These are phyloP conservation scores for Norana najaformis DNA, from an alignment of 2,888 invertebrate species.

Conservation along the genomic window DNA sequence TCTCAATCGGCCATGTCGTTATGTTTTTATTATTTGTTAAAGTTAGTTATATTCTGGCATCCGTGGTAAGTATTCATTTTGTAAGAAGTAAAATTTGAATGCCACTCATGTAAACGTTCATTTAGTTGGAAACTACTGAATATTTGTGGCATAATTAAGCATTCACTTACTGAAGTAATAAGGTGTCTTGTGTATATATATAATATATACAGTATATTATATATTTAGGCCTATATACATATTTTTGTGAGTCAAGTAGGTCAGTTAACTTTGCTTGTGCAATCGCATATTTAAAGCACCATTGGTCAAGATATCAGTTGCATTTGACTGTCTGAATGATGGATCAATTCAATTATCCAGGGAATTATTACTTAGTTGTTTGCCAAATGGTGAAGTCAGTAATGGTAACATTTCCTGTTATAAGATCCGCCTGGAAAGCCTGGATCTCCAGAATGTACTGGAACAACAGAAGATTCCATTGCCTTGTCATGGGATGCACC, in stretches of 20 bases:
- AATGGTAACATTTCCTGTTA: background rate
- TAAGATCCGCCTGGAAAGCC: conserved; percentile 84
- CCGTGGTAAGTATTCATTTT: too few relatives aligned
- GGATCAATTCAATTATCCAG: background rate
- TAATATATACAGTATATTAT: too few relatives aligned
- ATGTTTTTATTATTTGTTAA: too few relatives aligned
- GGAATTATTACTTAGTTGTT: too few relatives aligned
- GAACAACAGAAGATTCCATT: conserved; percentile 91
- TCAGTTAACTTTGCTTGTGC: background rate
- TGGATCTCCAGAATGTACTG: conserved; percentile 80
- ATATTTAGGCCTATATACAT: too few relatives aligned
- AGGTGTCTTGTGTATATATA: background rate
- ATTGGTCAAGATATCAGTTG: background rate
- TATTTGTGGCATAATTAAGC: background rate
- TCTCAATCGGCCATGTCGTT: too few relatives aligned
- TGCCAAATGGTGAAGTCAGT: too few relatives aligned
- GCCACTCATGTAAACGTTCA: background rate
- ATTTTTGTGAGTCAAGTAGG: background rate
- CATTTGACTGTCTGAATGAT: too few relatives aligned
- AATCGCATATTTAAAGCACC: background rate
- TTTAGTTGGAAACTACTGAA: background rate
- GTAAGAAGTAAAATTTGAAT: background rate
- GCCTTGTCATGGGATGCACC: conserved; percentile 96
- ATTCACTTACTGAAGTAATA: background rate
- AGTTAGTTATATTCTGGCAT: too few relatives aligned